phyloP scores from a whole-genome alignment of 2,888 invertebrate species.

The Phlogophora meticulosa region DNA sequence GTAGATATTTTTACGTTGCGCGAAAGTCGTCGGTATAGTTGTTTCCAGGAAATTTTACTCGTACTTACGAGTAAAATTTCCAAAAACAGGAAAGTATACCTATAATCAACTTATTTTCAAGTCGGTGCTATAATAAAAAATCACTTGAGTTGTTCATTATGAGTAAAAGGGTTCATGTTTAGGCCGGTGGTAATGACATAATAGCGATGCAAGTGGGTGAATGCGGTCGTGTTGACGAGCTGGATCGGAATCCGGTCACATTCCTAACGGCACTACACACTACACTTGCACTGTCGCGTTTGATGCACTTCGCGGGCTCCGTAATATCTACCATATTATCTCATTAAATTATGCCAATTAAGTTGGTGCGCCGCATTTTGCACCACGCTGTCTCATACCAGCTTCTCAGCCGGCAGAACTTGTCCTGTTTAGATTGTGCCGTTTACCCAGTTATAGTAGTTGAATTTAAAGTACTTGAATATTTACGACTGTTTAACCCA shows the following conservation, averaged over 20 bases:
- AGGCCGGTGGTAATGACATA: conserved; percentile 85
- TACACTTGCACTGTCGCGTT: conserved; percentile 82
- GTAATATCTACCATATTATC: conserved; percentile 63
- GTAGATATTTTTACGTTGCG: conserved; percentile 46
- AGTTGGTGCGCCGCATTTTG: conserved; percentile 59
- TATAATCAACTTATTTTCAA: conserved; percentile 31
- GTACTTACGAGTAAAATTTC: conserved; percentile 21
- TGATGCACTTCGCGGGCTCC: conserved; percentile 73
- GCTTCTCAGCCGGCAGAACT: conserved; percentile 43
- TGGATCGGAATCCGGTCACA: conserved; percentile 85
- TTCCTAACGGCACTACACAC: conserved; percentile 84
- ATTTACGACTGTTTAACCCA: conserved; percentile 44
- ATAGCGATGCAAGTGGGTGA: conserved; percentile 82
- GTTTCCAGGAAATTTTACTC: conserved; percentile 32
- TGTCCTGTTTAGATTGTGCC: conserved; percentile 47
- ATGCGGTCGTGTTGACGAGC: conserved; percentile 75
- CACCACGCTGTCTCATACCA: conserved; percentile 63
- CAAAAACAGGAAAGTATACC: conserved; percentile 2
- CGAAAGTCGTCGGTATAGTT: conserved; percentile 36
- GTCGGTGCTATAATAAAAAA: conserved; percentile 8
- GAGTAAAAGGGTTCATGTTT: conserved; percentile 77
- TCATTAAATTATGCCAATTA: conserved; percentile 70
- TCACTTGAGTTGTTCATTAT: conserved; percentile 33
- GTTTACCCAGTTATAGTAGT: conserved; percentile 39
- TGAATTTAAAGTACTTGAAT: conserved; percentile 43